These are phyloP conservation scores for Elanoides forficatus DNA, from an alignment of 2,113 vertebrate species.

Conservation along the genomic window DNA sequence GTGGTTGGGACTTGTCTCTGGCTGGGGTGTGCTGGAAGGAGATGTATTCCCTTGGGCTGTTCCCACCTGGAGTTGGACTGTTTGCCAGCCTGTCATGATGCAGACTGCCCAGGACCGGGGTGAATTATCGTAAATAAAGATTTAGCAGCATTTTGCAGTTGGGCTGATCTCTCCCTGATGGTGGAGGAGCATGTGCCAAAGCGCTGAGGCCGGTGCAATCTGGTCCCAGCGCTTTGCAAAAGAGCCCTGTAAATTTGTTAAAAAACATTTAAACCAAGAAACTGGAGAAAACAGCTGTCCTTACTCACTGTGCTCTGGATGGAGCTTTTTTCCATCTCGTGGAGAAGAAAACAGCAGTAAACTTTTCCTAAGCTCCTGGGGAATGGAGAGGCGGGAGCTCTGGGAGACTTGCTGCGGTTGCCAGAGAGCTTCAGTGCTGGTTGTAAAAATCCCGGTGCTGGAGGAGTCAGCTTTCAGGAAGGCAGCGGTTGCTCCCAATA, in stretches of 20 bases:
- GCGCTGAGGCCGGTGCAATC: fast-evolving
- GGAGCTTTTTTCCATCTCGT: not conserved
- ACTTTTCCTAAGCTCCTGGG: not conserved
- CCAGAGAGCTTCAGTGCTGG: not conserved
- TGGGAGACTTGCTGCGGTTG: fast-evolving
- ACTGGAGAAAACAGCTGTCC: not conserved
- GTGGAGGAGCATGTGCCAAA: not conserved
- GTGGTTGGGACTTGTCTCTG: not conserved
- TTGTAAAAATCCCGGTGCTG: not conserved
- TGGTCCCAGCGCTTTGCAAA: not conserved
- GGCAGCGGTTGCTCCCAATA: not conserved
- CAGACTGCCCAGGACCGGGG: not conserved
- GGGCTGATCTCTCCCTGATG: not conserved
- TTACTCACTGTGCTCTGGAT: not conserved
- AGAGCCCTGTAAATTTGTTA: not conserved
- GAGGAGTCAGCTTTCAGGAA: not conserved
- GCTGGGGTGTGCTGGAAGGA: not conserved
- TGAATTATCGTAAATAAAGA: fast-evolving
- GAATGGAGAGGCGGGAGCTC: not conserved
- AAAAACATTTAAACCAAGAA: not conserved
- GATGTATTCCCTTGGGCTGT: not conserved
- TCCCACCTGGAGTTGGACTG: not conserved
- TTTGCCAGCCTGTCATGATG: fast-evolving
- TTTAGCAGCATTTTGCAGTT: not conserved
- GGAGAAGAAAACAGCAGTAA: not conserved